A percentile compares a stretch with the other conserved stretches of the same genome.
Evolutionary conservation across 1,140 invertebrate species (phyloP).

Genomic region (Lasaia peninsularis): DNA sequence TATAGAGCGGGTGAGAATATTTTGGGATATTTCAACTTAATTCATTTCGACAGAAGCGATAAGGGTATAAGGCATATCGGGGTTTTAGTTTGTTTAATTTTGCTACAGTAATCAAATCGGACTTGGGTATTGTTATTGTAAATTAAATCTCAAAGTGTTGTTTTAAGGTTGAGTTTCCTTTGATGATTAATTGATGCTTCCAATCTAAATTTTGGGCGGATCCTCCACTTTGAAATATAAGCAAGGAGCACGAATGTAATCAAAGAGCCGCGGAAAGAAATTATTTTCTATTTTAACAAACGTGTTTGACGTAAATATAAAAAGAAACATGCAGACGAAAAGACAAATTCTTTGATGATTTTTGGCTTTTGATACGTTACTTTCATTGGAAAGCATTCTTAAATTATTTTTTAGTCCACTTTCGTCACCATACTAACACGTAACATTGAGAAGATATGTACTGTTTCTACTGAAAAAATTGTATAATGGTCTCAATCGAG

Average conservation of each 20-base stretch:
- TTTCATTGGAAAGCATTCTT: too few relatives aligned
- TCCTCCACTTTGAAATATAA: constrained; percentile 50
- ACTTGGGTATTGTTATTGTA: constrained; percentile 15
- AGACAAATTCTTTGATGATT: not conserved
- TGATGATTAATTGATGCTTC: constrained; percentile 22
- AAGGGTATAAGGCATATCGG: constrained; percentile 36
- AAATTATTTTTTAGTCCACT: too few relatives aligned
- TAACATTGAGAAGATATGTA: too few relatives aligned
- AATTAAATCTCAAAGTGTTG: constrained; percentile 21
- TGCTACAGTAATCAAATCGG: constrained; percentile 34
- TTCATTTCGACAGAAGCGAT: constrained; percentile 42
- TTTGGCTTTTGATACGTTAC: too few relatives aligned
- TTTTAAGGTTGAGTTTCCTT: constrained; percentile 27
- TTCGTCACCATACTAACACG: too few relatives aligned
- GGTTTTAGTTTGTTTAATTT: constrained; percentile 47
- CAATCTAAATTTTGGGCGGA: constrained; percentile 60
- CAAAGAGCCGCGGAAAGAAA: constrained; percentile 17
- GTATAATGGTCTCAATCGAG: too few relatives aligned
- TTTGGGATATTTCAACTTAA: constrained; percentile 35
- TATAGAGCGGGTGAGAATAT: constrained; percentile 21
- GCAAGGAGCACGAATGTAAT: constrained; percentile 46
- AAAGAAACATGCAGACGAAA: too few relatives aligned
- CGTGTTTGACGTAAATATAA: not conserved
- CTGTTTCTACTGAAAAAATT: too few relatives aligned
- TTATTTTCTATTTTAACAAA: not conserved